Evolutionary conservation across 2,797 vertebrate species (phyloP).

Genomic region (Echeneis naucrates): DNA sequence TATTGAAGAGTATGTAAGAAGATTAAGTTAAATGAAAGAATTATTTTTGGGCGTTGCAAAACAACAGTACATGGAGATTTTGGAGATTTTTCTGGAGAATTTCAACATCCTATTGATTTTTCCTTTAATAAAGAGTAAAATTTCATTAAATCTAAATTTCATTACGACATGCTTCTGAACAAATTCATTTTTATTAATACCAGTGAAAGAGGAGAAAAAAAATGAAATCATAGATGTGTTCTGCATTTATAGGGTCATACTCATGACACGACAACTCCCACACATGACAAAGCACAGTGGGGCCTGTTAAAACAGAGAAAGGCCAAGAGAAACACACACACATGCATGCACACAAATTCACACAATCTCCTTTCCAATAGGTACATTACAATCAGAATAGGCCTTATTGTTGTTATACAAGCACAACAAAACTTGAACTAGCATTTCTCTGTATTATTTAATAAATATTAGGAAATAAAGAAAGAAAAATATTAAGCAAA

Average conservation of each 20-base stretch:
- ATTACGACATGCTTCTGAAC: not conserved
- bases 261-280: conserved; percentile 70
- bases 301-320: conserved; percentile 76
- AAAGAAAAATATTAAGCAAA: too few relatives aligned
- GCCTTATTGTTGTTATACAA: too few relatives aligned
- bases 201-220: not conserved
- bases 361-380: conserved; percentile 39
- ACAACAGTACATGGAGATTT: not conserved
- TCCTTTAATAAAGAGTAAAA: not conserved
- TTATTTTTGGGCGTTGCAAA: too few relatives aligned
- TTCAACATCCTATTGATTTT: not conserved
- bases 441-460: too few relatives aligned
- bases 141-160: too few relatives aligned
- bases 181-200: conserved; percentile 1
- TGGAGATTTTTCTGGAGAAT: too few relatives aligned
- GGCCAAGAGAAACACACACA: conserved; percentile 66
- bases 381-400: too few relatives aligned
- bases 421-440: too few relatives aligned
- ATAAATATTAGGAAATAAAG: too few relatives aligned
- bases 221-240: conserved; percentile 54
- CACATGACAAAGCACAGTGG: conserved; percentile 77
- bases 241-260: conserved; percentile 59
- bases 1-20: not conserved
- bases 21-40: conserved; percentile 3
- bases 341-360: conserved; percentile 26